Evolutionary conservation across 2,888 invertebrate genomes (phyloP).

Genomic region (Polietes domitor): DNA sequence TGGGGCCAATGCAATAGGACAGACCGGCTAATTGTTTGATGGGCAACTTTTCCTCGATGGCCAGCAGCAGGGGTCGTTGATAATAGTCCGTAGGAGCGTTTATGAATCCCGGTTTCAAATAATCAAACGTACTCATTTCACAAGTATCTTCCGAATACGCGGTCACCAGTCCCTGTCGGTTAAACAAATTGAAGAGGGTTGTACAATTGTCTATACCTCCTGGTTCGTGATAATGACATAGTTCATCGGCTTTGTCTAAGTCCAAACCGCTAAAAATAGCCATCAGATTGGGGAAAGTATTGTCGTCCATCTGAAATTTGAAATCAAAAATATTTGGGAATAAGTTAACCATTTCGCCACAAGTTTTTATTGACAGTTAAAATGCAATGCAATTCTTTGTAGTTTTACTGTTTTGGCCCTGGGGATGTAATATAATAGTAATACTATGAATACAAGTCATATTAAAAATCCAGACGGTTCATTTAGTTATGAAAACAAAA

Average conservation of each 20-base stretch:
- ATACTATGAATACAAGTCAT: too few species aligned
- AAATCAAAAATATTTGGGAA: not conserved
- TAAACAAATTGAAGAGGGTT: conserved; percentile 89
- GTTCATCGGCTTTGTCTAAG: conserved; percentile 79
- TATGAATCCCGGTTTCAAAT: conserved; percentile 85
- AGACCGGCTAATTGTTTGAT: conserved; percentile 80
- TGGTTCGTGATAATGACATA: conserved; percentile 80
- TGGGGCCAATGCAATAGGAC: conserved; percentile 83
- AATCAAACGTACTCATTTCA: conserved; percentile 85
- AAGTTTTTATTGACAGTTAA: too few species aligned
- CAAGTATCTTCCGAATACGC: conserved; percentile 89
- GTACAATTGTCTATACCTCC: conserved; percentile 86
- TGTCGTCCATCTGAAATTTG: conserved; percentile 86
- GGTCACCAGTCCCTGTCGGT: conserved; percentile 86
- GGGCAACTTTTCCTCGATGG: conserved; percentile 83
- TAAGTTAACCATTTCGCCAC: too few species aligned
- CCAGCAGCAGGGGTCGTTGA: conserved; percentile 86
- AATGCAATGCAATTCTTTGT: too few species aligned
- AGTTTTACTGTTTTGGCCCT: too few species aligned
- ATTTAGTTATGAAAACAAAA: too few species aligned
- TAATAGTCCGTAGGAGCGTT: conserved; percentile 90
- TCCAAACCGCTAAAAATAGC: conserved; percentile 87
- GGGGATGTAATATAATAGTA: too few species aligned
- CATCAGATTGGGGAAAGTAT: conserved; percentile 93
- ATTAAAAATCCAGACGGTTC: too few species aligned